Base-by-base conservation (phyloP, 2,888 invertebrate genomes). In the Margaritifera margaritifera region DNA sequence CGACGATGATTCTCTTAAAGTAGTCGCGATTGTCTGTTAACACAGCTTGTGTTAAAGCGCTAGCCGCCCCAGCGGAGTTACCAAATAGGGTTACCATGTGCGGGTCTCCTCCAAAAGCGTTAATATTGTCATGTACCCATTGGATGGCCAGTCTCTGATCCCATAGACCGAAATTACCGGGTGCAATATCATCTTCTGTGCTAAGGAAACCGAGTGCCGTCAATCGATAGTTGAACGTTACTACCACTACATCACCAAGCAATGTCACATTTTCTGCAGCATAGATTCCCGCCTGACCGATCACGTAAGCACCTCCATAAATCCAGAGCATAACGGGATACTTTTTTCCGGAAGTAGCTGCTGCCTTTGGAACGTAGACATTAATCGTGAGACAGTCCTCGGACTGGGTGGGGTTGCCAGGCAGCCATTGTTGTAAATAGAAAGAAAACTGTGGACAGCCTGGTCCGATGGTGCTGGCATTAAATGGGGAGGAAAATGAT, bases 21-120 rank as follows among this genome's bases (percentile, higher is more conserved):
- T 96, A 91, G 2, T 95, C 95, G 80, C 93, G 93, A 78, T 96
- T 96, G 56, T 94, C 94, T 0, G 97, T 97, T 2, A 97, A 97
- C 80, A 98, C 92, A 58, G 92, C 81, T 79, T 92, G 92, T 22
- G 91, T 87, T 52, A 95, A 94, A 15, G 97, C 96, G 50, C 96
- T 95, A 22, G 95, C 96, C 3, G 96, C 97, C 6, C 98, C 97
- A 52, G 97, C 97, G 66, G 96, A 96, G 90, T 98, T 97, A n/a
- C 97, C 98, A 89, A 97, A 97, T 64, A 98, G 91, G 94, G 98
- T 97, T 62, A 97, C 93, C 87, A 95, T 96, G 83, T 94, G 93
- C 27, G 96, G 95, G 89, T 96, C 96, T 8, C 96, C 96, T 42
- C 87, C 87, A 70, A 86, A 86, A 56, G 75, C 68, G 6, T 67